phyloP scores from a whole-genome alignment of 2,888 invertebrate species.

The Ophion ellenae region DNA sequence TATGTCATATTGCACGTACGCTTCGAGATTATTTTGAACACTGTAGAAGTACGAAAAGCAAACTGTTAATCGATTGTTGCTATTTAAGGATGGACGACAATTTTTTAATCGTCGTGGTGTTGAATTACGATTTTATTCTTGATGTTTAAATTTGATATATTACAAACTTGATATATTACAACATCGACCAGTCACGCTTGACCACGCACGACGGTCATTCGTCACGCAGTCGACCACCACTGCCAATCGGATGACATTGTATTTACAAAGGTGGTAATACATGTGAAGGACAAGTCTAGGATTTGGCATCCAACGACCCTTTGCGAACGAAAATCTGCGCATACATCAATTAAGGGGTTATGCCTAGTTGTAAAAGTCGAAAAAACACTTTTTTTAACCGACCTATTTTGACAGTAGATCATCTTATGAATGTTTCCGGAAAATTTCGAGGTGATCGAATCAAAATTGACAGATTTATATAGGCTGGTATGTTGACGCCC shows the following conservation, averaged over 20 bases:
- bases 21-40: conserved; percentile 2
- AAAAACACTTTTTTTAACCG: no score
- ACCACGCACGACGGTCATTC: conserved; percentile 66
- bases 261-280: conserved; percentile 14
- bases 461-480: no score
- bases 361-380: no score
- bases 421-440: no score
- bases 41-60: background rate
- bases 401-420: no score
- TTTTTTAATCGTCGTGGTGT: background rate
- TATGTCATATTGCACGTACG: background rate
- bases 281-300: background rate
- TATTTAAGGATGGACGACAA: background rate
- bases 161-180: background rate
- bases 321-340: background rate
- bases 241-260: conserved; percentile 58
- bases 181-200: conserved; percentile 52
- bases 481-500: no score
- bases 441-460: no score
- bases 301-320: background rate
- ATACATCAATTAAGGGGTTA: background rate
- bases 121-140: conserved; percentile 6
- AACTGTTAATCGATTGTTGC: conserved; percentile 9
- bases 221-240: conserved; percentile 59
- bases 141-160: background rate